These are phyloP conservation scores for Pachyrhynchus sulphureomaculatus DNA, from an alignment of 1,140 invertebrate genomes.

Conservation along the genomic window DNA sequence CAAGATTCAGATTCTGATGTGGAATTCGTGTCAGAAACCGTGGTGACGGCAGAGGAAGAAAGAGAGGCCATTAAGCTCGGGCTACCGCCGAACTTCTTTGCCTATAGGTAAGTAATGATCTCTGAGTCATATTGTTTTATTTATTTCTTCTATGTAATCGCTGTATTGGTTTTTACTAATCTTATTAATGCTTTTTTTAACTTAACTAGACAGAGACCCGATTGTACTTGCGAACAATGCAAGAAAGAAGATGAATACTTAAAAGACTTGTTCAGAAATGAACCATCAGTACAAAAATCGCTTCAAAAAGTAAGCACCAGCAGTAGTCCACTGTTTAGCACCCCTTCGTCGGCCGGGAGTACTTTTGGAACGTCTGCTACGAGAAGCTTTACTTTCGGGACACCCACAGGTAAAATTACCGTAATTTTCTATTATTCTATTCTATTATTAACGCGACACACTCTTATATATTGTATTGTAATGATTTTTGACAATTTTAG, in stretches of 20 bases:
- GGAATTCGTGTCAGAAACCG: slow-evolving; percentile 64
- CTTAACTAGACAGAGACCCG: slow-evolving; percentile 51
- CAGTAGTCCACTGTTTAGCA: slow-evolving; percentile 8
- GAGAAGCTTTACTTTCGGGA: slow-evolving; percentile 4
- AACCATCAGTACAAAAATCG: neutral
- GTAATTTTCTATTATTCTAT: too few species aligned
- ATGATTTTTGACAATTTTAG: neutral
- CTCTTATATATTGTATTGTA: too few species aligned
- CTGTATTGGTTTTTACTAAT: too few species aligned
- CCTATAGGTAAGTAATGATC: slow-evolving; percentile 60
- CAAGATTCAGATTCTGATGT: slow-evolving; percentile 56
- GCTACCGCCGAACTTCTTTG: slow-evolving; percentile 79
- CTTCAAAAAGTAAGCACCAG: neutral
- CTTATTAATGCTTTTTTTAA: too few species aligned
- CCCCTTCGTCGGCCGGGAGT: slow-evolving; percentile 20
- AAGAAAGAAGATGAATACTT: slow-evolving; percentile 46
- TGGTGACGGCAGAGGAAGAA: slow-evolving; percentile 68
- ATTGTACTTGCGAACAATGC: slow-evolving; percentile 48
- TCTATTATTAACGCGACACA: too few species aligned
- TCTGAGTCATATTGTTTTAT: too few species aligned
- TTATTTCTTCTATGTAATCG: too few species aligned
- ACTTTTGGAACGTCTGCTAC: slow-evolving; percentile 1
- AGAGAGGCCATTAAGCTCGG: slow-evolving; percentile 64
- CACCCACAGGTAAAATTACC: slow-evolving; percentile 13
- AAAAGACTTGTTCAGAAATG: slow-evolving; percentile 26